A percentile compares a stretch with the other conserved stretches of the same genome.
phyloP scores from a whole-genome alignment of 2,113 vertebrate species.

The Halcyon senegalensis region DNA sequence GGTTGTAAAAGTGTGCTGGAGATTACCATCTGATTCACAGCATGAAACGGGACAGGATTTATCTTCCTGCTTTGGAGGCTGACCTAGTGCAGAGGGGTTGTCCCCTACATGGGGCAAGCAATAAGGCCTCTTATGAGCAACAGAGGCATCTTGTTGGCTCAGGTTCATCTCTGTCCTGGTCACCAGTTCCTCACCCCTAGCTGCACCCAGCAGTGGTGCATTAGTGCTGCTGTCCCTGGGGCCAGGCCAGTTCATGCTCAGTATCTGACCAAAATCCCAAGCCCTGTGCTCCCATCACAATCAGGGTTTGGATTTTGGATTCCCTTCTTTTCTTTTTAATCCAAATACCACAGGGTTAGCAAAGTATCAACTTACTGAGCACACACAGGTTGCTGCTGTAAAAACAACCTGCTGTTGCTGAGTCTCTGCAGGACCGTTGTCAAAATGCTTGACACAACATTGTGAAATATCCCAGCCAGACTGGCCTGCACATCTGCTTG shows the following conservation, averaged over 20 bases:
- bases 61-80: background rate
- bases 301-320: background rate
- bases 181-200: background rate
- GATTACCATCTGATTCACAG: background rate
- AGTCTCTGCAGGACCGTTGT: background rate
- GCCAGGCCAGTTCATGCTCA: background rate
- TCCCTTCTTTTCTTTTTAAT: background rate
- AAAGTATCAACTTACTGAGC: background rate
- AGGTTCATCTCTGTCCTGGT: background rate
- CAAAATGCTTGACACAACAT: background rate
- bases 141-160: background rate
- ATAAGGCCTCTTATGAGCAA: fast-evolving
- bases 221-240: background rate
- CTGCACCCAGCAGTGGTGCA: background rate
- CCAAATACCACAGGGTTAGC: background rate
- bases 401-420: background rate
- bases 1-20: background rate
- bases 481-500: background rate
- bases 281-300: background rate
- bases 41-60: background rate
- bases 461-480: background rate
- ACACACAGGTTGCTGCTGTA: background rate
- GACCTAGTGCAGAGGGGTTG: background rate
- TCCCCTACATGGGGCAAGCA: background rate
- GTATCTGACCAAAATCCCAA: background rate